phyloP scores from a whole-genome alignment of 2,888 invertebrate genomes.

The Acanthosepion lycidas region DNA sequence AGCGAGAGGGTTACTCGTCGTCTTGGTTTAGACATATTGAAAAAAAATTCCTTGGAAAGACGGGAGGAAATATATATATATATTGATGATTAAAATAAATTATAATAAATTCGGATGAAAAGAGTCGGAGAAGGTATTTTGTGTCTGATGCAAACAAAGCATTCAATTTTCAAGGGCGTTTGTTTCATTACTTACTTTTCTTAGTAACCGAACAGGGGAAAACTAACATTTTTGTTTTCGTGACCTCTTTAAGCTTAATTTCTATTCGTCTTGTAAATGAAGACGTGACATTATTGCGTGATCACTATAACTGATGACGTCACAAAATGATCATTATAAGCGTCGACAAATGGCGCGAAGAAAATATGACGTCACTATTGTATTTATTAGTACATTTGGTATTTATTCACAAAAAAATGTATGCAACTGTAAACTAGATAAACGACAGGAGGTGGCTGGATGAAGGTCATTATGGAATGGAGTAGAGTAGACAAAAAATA shows the following conservation, averaged over 20 bases:
- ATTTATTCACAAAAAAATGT: too few relatives aligned
- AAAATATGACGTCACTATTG: neutral
- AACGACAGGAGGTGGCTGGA: too few relatives aligned
- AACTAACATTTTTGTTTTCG: neutral
- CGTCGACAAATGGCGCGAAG: neutral
- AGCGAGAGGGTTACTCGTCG: neutral
- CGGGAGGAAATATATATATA: neutral
- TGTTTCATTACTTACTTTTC: neutral
- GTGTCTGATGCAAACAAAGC: neutral
- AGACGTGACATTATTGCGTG: neutral
- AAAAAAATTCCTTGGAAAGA: neutral
- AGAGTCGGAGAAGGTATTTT: too few relatives aligned
- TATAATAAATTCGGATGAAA: too few relatives aligned
- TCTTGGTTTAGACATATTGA: neutral
- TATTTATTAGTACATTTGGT: neutral
- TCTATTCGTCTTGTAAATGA: neutral
- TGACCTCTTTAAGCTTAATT: too few relatives aligned
- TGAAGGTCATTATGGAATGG: too few relatives aligned
- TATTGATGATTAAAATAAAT: neutral
- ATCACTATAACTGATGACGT: conserved; percentile 24
- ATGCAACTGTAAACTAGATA: too few relatives aligned
- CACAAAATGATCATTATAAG: conserved; percentile 8
- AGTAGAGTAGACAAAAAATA: too few relatives aligned
- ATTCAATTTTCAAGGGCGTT: neutral
- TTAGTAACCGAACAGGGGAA: too few relatives aligned